Conservation (phyloP, 2,113 vertebrate genomes). For the Urocynchramus pylzowi region DNA sequence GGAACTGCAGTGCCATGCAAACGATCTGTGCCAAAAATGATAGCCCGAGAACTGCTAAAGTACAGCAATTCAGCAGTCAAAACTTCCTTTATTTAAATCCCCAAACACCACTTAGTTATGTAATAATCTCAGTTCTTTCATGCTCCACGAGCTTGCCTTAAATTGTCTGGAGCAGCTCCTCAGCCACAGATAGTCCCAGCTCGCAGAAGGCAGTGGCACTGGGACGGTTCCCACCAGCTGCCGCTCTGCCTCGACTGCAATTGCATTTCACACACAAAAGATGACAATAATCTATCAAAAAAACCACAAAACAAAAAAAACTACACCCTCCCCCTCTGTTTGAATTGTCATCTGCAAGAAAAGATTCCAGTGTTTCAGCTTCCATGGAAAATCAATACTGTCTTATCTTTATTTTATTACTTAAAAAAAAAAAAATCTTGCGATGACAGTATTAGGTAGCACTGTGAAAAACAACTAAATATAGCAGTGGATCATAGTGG, state of each 20-base stretch:
- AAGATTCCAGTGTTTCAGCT: conserved; percentile 20
- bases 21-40: conserved; percentile 63
- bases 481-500: conserved; percentile 72
- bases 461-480: conserved; percentile 79
- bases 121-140: conserved; percentile 43
- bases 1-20: not conserved
- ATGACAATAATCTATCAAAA: not conserved
- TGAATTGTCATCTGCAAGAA: conserved; percentile 27
- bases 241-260: not conserved
- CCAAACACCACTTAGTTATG: conserved; percentile 50
- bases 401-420: conserved; percentile 66
- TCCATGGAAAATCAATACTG: conserved; percentile 54
- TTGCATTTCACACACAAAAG: conserved; percentile 17
- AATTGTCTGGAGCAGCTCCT: conserved; percentile 41
- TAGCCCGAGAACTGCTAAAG: conserved; percentile 59
- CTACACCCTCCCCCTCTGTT: not conserved
- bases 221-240: conserved; percentile 23
- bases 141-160: not conserved
- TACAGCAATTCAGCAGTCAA: conserved; percentile 60
- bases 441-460: conserved; percentile 61
- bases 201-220: not conserved
- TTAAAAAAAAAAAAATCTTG: not conserved
- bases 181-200: not conserved
- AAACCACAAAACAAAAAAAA: not conserved
- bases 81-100: conserved; percentile 71